These are phyloP conservation scores for Polymixis flavicincta DNA, from an alignment of 2,888 invertebrate genomes.

Conservation along the genomic window DNA sequence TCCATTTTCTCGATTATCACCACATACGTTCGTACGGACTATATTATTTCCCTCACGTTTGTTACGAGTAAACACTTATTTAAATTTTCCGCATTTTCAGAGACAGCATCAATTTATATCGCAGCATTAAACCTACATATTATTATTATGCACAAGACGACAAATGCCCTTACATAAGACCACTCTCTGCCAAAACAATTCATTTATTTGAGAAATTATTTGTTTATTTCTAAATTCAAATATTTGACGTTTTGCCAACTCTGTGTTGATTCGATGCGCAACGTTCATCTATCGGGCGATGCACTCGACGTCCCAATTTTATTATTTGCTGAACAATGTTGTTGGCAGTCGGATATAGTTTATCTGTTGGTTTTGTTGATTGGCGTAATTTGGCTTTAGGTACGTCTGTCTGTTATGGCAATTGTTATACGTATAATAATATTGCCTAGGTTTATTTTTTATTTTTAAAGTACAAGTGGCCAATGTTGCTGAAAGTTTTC, in stretches of 20 bases:
- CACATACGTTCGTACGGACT: not conserved
- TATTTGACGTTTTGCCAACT: constrained; percentile 71
- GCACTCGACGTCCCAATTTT: constrained; percentile 76
- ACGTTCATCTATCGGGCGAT: constrained; percentile 74
- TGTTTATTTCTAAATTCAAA: constrained; percentile 67
- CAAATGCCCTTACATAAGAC: constrained; percentile 55
- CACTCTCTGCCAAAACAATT: constrained; percentile 63
- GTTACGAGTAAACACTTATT: not conserved
- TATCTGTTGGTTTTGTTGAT: constrained; percentile 61
- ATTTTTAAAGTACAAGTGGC: not conserved
- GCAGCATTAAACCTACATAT: not conserved
- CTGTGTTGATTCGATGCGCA: constrained; percentile 61
- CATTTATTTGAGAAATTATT: constrained; percentile 64
- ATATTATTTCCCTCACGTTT: not conserved
- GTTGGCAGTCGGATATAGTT: constrained; percentile 46
- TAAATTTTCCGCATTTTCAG: not conserved
- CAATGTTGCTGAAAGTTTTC: not conserved
- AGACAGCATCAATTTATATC: constrained; percentile 11
- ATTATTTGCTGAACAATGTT: constrained; percentile 60
- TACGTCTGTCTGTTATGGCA: constrained; percentile 18
- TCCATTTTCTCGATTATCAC: not conserved
- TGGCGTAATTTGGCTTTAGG: constrained; percentile 42
- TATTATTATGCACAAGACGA: constrained; percentile 20
- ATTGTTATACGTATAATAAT: constrained; percentile 37
- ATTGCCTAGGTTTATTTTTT: constrained; percentile 20